Base-by-base conservation (phyloP, 2,113 vertebrate genomes). In the Pelobates fuscus region DNA sequence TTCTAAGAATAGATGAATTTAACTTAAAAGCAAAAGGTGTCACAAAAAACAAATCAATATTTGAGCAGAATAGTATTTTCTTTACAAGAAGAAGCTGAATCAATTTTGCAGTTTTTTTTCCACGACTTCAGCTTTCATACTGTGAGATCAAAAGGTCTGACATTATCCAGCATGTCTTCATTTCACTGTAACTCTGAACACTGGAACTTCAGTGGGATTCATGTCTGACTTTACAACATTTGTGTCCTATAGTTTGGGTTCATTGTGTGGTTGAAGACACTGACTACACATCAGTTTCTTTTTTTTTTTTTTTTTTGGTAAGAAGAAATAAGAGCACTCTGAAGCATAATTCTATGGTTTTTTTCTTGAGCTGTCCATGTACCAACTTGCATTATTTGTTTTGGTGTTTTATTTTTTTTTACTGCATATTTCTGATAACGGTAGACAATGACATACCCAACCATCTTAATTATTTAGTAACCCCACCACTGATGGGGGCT, bases 131-230 rank as follows among this genome's bases (percentile, higher is more conserved):
- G 49, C 55, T 60, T 60, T 12, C 32, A 27, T 44, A 70, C 12
- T 20, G 55, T 43, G 23, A 60, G 52, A 70, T 70, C 54, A 70
- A 70, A 55, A 4, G 29, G 54, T 44, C 68, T 70, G 24, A 44
- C 29, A 70, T 58, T 58, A 70, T 20, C 67, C 20, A 57, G 17
- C 46, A 54, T 37, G 20, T 69, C 49, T 69, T 23, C 54, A 24
- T 57, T 57, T 37, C 29, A 23, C 26, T 32, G 54, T 68, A 30
- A 21, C 25, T 54, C 24, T 27, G 10, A 67, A 67, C 26, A 30
- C 25, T 23, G 66, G 25, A 17, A 27, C 17, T 69, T n/a, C 21
- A 57, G 26, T 21, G 27, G 30, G 4, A 12, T 57, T 57, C 52
- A 55, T 68, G 27, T 54, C 26, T 68, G 46, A 68, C 44, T 18